Evolutionary conservation across 1,140 invertebrate species (phyloP), one percentile per base, ranked within the genome.

Genomic region (Arion vulgaris): DNA sequence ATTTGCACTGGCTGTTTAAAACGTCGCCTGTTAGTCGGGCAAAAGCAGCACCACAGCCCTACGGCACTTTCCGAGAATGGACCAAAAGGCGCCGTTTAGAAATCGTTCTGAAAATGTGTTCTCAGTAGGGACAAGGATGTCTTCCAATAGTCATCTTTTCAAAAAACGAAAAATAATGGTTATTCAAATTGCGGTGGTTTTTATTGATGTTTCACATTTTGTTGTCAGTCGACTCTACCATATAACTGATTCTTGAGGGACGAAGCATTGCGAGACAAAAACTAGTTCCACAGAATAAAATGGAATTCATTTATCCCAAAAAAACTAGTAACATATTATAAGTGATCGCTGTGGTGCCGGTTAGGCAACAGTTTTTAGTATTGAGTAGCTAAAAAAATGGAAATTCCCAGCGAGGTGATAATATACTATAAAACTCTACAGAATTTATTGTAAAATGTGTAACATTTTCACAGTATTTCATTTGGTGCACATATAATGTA

Each of bases 1-100:
- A 32, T 66, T 32, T 66, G 28, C 62, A 66, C 62, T 32, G 17
- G 62, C 62, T 66, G 32, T 66, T 66, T 66, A 66, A 66, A 66
- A n/a, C 28, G 62, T 28, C 62, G 62, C 62, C n/a, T n/a, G 28
- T 28, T 66, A 7, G 4, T 28, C 5, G 62, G 32, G n/a, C 19
- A 66, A 66, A 66, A 32, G 62, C 5, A 66, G n/a, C 28, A 9
- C 28, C 62, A 11, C 62, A 66, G n/a, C 4, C 62, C 62, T 5
- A 28, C 62, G n/a, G 7, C n/a, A 7, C 62, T 28, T 32, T 66
- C n/a, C n/a, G 62, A n/a, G 5, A 32, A 28, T 28, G 28, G 62
- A 32, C 62, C 4, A 66, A 66, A 66, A 32, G 62, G 62, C 62
- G 62, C 62, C 62, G 28, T n/a, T 66, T 66, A 32, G 62, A n/a